Evolutionary conservation across 2,888 invertebrate species (phyloP).

Genomic region (Tetragonisca angustula): DNA sequence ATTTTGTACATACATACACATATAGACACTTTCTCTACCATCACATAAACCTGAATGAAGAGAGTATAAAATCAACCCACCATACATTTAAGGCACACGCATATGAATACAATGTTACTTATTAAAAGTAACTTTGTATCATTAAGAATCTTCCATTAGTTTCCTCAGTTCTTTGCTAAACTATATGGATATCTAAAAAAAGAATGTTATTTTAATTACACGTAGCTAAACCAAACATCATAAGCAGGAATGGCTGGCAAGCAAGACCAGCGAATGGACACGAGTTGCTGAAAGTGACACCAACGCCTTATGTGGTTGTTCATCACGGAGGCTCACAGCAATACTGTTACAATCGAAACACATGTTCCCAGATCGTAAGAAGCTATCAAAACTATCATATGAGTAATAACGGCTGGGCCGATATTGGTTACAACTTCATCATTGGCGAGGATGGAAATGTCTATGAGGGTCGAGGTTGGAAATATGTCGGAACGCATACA

Average conservation of each 20-base stretch:
- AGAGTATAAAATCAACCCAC: neutral
- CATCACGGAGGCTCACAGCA: slow-evolving; percentile 81
- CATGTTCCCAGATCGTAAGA: slow-evolving; percentile 78
- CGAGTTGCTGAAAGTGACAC: slow-evolving; percentile 63
- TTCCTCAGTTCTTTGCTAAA: too few species aligned
- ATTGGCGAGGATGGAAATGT: slow-evolving; percentile 85
- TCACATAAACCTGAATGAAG: neutral
- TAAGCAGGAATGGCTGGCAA: slow-evolving; percentile 79
- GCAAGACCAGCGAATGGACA: slow-evolving; percentile 74
- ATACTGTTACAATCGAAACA: slow-evolving; percentile 75
- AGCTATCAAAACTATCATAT: slow-evolving; percentile 82
- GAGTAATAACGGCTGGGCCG: slow-evolving; percentile 81
- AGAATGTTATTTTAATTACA: neutral
- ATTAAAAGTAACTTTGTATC: neutral
- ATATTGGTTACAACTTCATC: slow-evolving; percentile 84
- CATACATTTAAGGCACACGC: neutral
- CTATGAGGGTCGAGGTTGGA: slow-evolving; percentile 84
- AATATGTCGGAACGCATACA: slow-evolving; percentile 82
- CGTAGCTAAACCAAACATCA: slow-evolving; percentile 75
- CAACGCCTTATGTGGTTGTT: slow-evolving; percentile 81
- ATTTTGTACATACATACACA: neutral
- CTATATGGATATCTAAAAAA: accelerated
- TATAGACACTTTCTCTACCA: accelerated
- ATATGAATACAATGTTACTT: neutral
- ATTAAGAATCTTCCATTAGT: neutral